Conservation (phyloP, 2,888 invertebrate genomes). For the Conus canariensis region DNA sequence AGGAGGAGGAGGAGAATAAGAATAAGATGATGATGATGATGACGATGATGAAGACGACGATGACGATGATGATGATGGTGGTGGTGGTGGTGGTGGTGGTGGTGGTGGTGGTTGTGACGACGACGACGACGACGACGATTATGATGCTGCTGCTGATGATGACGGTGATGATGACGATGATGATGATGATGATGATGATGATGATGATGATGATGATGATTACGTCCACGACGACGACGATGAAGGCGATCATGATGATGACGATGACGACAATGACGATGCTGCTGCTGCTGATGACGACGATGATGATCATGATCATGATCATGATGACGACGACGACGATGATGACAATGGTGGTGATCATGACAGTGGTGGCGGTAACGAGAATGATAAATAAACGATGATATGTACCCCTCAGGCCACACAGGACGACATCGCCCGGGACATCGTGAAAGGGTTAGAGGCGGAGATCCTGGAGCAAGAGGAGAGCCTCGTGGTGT, state of each 20-base stretch:
- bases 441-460: conserved; percentile 36
- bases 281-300: not conserved
- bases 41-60: not conserved
- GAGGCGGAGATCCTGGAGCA: conserved; percentile 42
- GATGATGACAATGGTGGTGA: conserved; percentile 3
- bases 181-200: no score
- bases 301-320: not conserved
- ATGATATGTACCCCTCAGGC: conserved; percentile 23
- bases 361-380: not conserved
- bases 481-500: conserved; percentile 31
- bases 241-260: no score
- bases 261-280: no score
- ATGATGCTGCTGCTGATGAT: no score
- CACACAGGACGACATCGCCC: conserved; percentile 44
- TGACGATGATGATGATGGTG: not conserved
- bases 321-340: not conserved
- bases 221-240: no score
- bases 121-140: no score
- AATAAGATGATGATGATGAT: not conserved
- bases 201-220: no score
- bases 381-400: not conserved
- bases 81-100: no score
- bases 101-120: no score
- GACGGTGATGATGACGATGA: not conserved
- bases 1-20: not conserved